Evolutionary conservation across 2,888 invertebrate genomes (phyloP), one percentile per base, ranked within the genome.

Genomic region (Altica lythri): DNA sequence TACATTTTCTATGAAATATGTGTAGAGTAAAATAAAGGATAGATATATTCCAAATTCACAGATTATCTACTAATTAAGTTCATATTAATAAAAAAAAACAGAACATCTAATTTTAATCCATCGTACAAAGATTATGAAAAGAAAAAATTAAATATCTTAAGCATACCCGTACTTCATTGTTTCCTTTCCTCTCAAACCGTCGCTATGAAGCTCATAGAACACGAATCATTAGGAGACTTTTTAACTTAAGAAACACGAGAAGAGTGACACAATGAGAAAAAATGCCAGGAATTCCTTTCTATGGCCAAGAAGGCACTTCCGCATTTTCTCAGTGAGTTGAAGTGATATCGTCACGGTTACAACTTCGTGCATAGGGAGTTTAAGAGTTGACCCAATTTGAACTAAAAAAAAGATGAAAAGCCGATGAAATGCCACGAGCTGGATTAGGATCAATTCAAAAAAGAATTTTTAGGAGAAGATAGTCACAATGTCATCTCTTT

Each of bases 211-310:
- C 40, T 49, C 37, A 40, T 22, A 42, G 32, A 40, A 49, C 40
- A 32, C 18, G 40, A 49, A 49, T 49, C 40, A 49, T 49, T 49
- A 49, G 40, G n/a, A 40, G 40, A 22, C 32, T 49, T 49, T 49
- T 49, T 22, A n/a, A 13, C 8, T 18, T 29, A 17, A 48, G 38
- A 37, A 40, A 30, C 30, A 32, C 29, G 40, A 40, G 40, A 32
- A 10, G 14, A 35, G 18, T 32, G 40, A 32, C 32, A 42, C 49
- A 42, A 49, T 49, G 49, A 49, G 37, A 49, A 47, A 47, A 49
- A 49, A 40, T 49, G 32, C 49, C 32, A 16, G 40, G 32, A 49
- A 40, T 42, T 25, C 32, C 19, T 30, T 18, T 30, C 22, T 32
- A 25, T 17, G 32, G 17, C 30, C 30, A 34, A 40, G 40, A 16